Conservation (phyloP, 2,888 invertebrate genomes). For the Hydraecia micacea region DNA sequence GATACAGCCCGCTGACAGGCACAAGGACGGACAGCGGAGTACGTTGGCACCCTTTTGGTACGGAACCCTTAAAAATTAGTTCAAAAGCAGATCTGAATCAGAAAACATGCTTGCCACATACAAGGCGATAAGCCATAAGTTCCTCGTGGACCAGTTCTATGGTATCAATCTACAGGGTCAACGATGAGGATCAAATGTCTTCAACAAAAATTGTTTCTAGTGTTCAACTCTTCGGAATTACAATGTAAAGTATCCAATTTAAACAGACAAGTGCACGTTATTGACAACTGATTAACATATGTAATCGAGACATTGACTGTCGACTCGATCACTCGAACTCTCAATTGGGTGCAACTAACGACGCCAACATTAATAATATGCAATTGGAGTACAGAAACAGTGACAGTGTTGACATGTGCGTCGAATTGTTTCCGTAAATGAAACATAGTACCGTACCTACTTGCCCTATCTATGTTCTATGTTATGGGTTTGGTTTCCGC, state of each 20-base stretch:
- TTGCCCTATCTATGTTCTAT: too few relatives aligned
- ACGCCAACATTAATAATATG: conserved; percentile 33
- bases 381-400: conserved; percentile 26
- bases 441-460: background rate
- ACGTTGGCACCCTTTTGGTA: too few relatives aligned
- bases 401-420: conserved; percentile 16
- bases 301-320: conserved; percentile 29
- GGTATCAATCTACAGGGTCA: background rate
- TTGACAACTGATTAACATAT: conserved; percentile 28
- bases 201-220: background rate
- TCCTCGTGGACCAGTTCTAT: background rate
- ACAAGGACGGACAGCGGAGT: too few relatives aligned
- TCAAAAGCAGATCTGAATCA: background rate
- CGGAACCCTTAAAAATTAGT: background rate
- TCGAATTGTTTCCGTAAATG: conserved; percentile 15
- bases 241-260: conserved; percentile 25
- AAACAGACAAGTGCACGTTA: conserved; percentile 32
- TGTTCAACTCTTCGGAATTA: conserved; percentile 12
- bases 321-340: conserved; percentile 20
- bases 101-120: background rate
- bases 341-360: conserved; percentile 44
- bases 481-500: too few relatives aligned
- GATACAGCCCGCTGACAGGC: too few relatives aligned
- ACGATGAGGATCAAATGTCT: background rate
- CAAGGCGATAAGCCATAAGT: background rate